Percentiles rank a stretch among this genome's conserved stretches.
Conservation (phyloP, 2,113 vertebrate genomes). For the Pelecanus crispus region DNA sequence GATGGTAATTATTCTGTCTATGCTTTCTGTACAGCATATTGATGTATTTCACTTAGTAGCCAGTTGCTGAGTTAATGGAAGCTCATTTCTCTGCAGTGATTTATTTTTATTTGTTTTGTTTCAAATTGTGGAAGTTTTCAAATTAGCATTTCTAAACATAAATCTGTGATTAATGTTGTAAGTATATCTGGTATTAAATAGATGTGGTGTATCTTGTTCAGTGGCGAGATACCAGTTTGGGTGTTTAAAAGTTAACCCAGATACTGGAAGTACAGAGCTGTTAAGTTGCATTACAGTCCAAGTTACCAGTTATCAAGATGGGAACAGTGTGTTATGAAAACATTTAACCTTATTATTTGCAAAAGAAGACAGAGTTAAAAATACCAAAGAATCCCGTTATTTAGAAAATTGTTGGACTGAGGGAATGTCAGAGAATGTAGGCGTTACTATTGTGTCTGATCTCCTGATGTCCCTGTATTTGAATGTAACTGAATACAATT, state of each 20-base stretch:
- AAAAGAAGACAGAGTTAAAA: background rate
- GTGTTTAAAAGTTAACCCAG: background rate
- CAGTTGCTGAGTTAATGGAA: background rate
- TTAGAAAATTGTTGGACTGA: background rate
- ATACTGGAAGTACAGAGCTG: background rate
- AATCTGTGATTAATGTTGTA: background rate
- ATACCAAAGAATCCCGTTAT: background rate
- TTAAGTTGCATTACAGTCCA: background rate
- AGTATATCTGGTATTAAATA: background rate
- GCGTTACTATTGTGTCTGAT: background rate
- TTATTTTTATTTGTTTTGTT: background rate
- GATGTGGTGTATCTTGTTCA: background rate
- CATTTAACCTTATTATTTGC: background rate
- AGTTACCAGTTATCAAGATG: background rate
- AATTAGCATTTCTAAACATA: background rate
- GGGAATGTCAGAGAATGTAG: background rate
- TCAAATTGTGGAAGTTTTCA: background rate
- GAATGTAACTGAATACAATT: background rate
- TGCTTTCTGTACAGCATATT: background rate
- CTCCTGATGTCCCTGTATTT: background rate
- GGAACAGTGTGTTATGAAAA: background rate
- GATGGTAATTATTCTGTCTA: conserved; percentile 83
- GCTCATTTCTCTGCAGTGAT: background rate
- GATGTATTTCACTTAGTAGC: background rate
- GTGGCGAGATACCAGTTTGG: background rate